Percentiles rank a stretch among this genome's conserved stretches.
These are phyloP conservation scores for Apodemus agrarius DNA, from an alignment of 2,797 vertebrate genomes.

Conservation along the genomic window DNA sequence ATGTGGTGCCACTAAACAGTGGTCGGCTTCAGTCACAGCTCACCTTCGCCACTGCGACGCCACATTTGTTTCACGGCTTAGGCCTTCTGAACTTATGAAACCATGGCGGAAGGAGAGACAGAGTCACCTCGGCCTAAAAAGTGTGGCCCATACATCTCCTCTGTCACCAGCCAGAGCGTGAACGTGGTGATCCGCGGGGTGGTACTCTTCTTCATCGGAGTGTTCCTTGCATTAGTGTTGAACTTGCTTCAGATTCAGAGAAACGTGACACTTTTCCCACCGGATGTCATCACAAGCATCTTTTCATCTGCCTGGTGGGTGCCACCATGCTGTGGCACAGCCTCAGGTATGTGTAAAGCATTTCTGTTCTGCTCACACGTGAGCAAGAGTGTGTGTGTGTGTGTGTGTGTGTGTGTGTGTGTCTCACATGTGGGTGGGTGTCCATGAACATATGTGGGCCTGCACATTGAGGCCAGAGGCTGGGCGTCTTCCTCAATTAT, in stretches of 20 bases:
- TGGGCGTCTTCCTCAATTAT: background rate
- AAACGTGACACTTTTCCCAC: conserved; percentile 96
- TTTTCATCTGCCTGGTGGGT: conserved; percentile 99
- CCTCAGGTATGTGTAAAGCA: conserved; percentile 90
- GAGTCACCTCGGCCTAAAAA: conserved; percentile 82
- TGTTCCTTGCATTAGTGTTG: conserved; percentile 95
- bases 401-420: background rate
- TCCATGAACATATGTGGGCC: background rate
- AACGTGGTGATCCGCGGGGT: conserved; percentile 94
- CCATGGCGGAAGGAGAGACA: conserved; percentile 88
- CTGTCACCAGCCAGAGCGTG: conserved; percentile 91
- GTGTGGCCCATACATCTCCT: conserved; percentile 91
- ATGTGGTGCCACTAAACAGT: conserved; percentile 66
- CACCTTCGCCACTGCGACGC: conserved; percentile 54
- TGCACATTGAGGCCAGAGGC: background rate
- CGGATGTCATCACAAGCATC: conserved; percentile 96
- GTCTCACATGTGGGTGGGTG: background rate
- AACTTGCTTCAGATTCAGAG: conserved; percentile 98
- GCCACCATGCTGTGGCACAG: conserved; percentile 95
- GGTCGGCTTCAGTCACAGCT: conserved; percentile 60
- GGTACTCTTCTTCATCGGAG: conserved; percentile 95
- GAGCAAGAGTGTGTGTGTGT: background rate
- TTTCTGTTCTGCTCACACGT: conserved; percentile 29
- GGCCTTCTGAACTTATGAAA: conserved; percentile 78
- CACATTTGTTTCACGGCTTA: background rate